Base-by-base conservation (phyloP, 2,113 vertebrate genomes). In the Thunnus maccoyii region DNA sequence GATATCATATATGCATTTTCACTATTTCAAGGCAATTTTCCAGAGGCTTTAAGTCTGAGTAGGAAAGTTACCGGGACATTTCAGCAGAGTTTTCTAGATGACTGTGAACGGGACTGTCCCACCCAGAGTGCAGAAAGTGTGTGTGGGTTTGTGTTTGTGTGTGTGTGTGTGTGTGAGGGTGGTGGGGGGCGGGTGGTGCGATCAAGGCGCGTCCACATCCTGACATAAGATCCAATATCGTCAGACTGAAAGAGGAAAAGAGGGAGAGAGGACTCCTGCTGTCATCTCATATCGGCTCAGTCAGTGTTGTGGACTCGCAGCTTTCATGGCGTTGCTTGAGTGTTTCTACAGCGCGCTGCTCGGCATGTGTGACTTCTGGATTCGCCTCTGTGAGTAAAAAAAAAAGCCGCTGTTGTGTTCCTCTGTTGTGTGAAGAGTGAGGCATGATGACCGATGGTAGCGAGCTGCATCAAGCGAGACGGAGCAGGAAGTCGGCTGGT, bases 311-410 rank as follows among this genome's bases (percentile, higher is more conserved):
- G 17, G 71, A 65, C 15, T 20, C 30, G 1, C 47, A 1, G 17
- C 17, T 16, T 16, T 50, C 47, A 94, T 94, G 93, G 51, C 87
- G 71, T 0, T 87, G 1, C 84, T 84, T 44, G 80, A 77, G 67
- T 77, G 88, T 81, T 5, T 91, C 57, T 92, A 82, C 90, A 44
- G 69, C 68, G 78, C 82, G 71, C 78, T 93, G 63, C 64, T 86
- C 82, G 67, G 76, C 80, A 83, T 93, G 93, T 92, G 93, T 44
- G 92, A 94, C 80, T 86, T 52, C 88, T 93, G 93, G 91, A 89
- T 92, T n/a, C 86, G 90, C 15, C 72, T 94, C 6, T 64, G 94
- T 95, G 88, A 95, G 94, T 95, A 92, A 5, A 76, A 46, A 12
- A 5, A 17, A 47, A 66, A 61, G 60, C 65, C 47, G 57, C 82